Conservation (phyloP, 1,140 invertebrate genomes). For the Globodera rostochiensis region DNA sequence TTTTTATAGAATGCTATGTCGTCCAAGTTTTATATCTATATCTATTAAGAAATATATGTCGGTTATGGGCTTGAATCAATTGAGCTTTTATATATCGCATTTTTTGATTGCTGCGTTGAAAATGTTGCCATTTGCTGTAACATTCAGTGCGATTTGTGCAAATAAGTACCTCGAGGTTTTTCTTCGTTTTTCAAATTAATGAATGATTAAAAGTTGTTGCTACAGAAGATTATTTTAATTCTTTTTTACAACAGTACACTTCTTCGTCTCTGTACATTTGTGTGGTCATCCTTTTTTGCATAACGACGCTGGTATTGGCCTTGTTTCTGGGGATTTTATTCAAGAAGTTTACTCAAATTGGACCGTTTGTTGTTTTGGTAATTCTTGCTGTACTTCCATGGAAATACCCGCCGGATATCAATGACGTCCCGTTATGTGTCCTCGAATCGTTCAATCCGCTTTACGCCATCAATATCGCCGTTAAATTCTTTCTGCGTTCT, state of each 20-base stretch:
- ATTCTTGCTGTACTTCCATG: slow-evolving; percentile 19
- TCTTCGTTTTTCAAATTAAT: too few relatives aligned
- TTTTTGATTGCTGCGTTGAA: slow-evolving; percentile 47
- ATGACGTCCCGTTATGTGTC: slow-evolving; percentile 36
- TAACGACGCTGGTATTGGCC: slow-evolving; percentile 31
- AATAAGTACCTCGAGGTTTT: not conserved
- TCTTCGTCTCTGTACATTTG: slow-evolving; percentile 28
- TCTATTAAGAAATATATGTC: slow-evolving; percentile 50
- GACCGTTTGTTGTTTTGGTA: slow-evolving; percentile 9
- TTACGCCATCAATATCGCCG: slow-evolving; percentile 39
- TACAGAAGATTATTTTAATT: not conserved
- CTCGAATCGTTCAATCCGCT: slow-evolving; percentile 43
- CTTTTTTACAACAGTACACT: slow-evolving; percentile 38
- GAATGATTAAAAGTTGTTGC: too few relatives aligned
- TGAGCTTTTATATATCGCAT: slow-evolving; percentile 50
- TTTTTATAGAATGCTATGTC: too few relatives aligned
- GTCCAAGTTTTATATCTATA: too few relatives aligned
- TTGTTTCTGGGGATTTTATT: slow-evolving; percentile 33
- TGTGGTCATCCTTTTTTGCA: slow-evolving; percentile 35
- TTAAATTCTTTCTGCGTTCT: slow-evolving; percentile 29
- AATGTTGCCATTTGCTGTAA: slow-evolving; percentile 30
- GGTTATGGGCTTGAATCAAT: slow-evolving; percentile 52
- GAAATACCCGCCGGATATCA: slow-evolving; percentile 25
- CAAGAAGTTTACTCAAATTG: slow-evolving; percentile 15
- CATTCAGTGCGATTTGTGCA: slow-evolving; percentile 14